A percentile compares a stretch with the other conserved stretches of the same genome.
phyloP scores from a whole-genome alignment of 1,140 invertebrate genomes.

The Cydia splendana region DNA sequence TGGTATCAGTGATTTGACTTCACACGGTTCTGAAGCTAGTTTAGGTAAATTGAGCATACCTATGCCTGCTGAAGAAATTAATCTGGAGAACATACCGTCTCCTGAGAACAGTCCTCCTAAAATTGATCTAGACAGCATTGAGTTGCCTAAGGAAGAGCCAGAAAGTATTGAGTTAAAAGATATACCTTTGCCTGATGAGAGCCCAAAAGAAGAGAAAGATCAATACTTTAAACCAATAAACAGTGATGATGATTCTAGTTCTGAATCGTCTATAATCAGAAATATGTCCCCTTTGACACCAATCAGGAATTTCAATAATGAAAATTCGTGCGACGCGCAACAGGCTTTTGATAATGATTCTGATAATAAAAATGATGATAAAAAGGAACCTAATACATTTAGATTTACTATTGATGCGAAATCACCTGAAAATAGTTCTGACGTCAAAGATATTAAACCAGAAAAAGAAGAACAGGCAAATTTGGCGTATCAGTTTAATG shows the following conservation, averaged over 20 bases:
- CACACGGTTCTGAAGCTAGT: constrained; percentile 69
- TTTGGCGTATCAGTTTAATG: constrained; percentile 64
- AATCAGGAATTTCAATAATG: constrained; percentile 72
- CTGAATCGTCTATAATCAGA: constrained; percentile 65
- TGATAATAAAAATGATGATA: constrained; percentile 59
- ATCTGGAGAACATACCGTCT: constrained; percentile 66
- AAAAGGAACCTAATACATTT: constrained; percentile 65
- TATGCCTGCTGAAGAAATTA: constrained; percentile 66
- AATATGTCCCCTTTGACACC: constrained; percentile 76
- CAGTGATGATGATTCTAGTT: constrained; percentile 71
- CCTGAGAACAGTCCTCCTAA: constrained; percentile 63
- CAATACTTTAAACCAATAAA: constrained; percentile 64
- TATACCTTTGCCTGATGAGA: constrained; percentile 67
- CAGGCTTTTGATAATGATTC: constrained; percentile 72
- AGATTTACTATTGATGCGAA: constrained; percentile 67
- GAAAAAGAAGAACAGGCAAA: constrained; percentile 61
- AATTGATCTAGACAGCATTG: constrained; percentile 64
- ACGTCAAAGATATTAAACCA: constrained; percentile 48
- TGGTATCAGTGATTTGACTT: constrained; percentile 81
- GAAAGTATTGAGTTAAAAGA: constrained; percentile 48
- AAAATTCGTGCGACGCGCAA: constrained; percentile 75
- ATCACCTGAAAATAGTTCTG: constrained; percentile 53
- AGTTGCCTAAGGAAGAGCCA: constrained; percentile 62
- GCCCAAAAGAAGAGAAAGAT: constrained; percentile 57
- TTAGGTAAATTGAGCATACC: constrained; percentile 60